Base-by-base conservation (phyloP, 2,113 vertebrate species). In the Hirundichthys speculiger region DNA sequence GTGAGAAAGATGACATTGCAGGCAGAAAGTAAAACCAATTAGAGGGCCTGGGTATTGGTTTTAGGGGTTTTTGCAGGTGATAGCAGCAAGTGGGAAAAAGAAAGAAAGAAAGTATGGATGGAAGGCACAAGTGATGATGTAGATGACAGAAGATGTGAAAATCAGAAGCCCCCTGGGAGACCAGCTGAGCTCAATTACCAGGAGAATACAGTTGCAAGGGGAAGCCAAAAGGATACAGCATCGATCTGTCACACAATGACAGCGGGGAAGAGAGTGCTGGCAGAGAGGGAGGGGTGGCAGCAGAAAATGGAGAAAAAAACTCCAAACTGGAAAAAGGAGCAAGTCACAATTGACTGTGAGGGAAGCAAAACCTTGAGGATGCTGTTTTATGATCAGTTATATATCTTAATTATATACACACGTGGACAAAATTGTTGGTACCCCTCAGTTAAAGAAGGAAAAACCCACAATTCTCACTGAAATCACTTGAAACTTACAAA, bases 131-230 rank as follows among this genome's bases (percentile, higher is more conserved):
- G 68, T 34, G 73, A 74, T 57, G 72, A 82, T 62, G 67, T 75
- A 54, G 75, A 78, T 55, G 65, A 69, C 25, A 60, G 69, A 64
- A 47, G 61, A 75, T 72, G 84, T 78, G 84, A 82, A 89, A 90
- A 87, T 82, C 84, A 77, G 72, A 15, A 54, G 63, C 79, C 84
- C 71, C 79, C 62, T 67, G 85, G 81, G 83, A 89, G 60, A 82
- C 79, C 86, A 87, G 81, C 86, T 90, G 88, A 88, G 85, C 86
- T 90, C 88, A 88, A 90, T 88, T 90, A 88, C 83, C 83, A 85
- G 85, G 88, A 85, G 86, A 90, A 90, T 83, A 83, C 83, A 83
- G 83, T 86, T 74, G 81, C 79, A 86, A 86, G 80, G 77, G 86
- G 75, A 84, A 86, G 79, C 79, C 69, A 65, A 77, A 79, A 87